These are phyloP conservation scores for Trichopoda pennipes DNA, from an alignment of 2,888 invertebrate genomes.

Conservation along the genomic window DNA sequence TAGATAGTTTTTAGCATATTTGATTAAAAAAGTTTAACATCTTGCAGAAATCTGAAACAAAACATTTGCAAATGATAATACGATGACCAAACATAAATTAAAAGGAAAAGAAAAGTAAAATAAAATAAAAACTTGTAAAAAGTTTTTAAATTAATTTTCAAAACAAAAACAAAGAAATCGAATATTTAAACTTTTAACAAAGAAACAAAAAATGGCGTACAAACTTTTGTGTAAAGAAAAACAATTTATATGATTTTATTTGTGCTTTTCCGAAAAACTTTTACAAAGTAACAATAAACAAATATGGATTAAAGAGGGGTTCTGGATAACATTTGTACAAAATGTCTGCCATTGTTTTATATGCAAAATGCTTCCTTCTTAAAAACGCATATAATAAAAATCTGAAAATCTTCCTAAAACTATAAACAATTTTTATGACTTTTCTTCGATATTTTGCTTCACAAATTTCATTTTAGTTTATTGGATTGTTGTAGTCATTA, in stretches of 20 bases:
- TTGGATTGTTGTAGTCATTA: no score
- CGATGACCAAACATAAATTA: no score
- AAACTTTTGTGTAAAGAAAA: neutral
- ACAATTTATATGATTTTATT: conserved; percentile 21
- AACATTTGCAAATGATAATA: no score
- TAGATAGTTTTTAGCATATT: no score
- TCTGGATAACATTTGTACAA: neutral
- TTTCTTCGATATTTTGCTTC: no score
- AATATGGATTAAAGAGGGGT: neutral
- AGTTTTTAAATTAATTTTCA: neutral
- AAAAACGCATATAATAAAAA: neutral
- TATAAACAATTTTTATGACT: no score
- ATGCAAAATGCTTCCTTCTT: neutral
- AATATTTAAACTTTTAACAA: neutral
- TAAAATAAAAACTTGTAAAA: neutral
- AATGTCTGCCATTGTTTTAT: neutral
- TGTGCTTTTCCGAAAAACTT: neutral
- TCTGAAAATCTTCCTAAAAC: no score
- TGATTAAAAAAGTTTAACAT: no score
- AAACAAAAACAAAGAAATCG: neutral
- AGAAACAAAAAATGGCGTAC: neutral
- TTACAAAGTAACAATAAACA: neutral
- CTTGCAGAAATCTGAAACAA: no score
- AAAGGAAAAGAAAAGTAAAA: no score
- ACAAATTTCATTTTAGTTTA: no score